A percentile compares a stretch with the other conserved stretches of the same genome.
phyloP scores from a whole-genome alignment of 2,113 vertebrate genomes.

The Pica pica region DNA sequence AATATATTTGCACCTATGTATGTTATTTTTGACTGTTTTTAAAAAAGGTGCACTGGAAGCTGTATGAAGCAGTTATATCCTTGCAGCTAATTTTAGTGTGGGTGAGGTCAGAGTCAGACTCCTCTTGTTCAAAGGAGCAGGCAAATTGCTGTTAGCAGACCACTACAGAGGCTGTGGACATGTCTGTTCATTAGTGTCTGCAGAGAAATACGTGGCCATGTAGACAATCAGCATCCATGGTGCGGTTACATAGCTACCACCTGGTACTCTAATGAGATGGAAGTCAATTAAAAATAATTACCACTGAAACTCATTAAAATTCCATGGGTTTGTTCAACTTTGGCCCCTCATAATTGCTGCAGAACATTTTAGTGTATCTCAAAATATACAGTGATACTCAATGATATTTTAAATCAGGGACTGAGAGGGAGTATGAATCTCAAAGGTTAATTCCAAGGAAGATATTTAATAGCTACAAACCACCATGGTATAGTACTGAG shows the following conservation, averaged over 20 bases:
- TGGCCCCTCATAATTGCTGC: not conserved
- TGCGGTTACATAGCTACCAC: slow-evolving; percentile 37
- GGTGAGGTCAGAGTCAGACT: not conserved
- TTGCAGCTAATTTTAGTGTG: not conserved
- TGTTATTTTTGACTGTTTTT: not conserved
- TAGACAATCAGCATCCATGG: not conserved
- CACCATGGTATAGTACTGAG: not conserved
- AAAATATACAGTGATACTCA: not conserved
- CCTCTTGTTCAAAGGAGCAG: not conserved
- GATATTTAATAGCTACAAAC: not conserved
- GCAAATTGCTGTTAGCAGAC: not conserved
- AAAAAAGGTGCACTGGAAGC: not conserved
- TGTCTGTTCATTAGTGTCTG: slow-evolving; percentile 5
- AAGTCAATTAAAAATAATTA: slow-evolving; percentile 67
- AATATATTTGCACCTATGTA: not conserved
- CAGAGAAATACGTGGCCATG: not conserved
- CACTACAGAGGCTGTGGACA: not conserved
- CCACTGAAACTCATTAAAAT: slow-evolving; percentile 34
- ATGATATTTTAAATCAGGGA: not conserved
- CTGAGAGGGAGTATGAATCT: not conserved
- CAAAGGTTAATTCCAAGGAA: not conserved
- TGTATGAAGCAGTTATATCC: not conserved
- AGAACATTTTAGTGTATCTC: not conserved
- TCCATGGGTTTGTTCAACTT: not conserved
- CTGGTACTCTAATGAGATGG: slow-evolving; percentile 34